Conservation (phyloP, 1,140 invertebrate species). For the Lamellibrachia luymesi region DNA sequence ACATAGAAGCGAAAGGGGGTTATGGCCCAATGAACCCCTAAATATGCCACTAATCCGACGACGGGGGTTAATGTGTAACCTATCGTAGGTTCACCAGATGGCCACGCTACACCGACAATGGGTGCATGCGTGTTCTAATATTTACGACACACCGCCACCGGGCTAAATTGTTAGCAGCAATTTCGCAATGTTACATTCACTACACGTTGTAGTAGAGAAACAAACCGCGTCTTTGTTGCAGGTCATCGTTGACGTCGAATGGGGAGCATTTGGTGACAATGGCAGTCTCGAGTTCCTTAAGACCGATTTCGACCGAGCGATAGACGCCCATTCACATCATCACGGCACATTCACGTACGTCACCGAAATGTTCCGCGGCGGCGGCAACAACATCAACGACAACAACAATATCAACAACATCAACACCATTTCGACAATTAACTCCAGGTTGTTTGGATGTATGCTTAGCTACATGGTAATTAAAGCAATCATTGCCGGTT, state of each 20-base stretch:
- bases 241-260: constrained; percentile 92
- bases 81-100: too few species aligned
- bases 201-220: too few species aligned
- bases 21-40: too few species aligned
- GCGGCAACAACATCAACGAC: neutral
- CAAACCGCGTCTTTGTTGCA: constrained; percentile 40
- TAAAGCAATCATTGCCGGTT: neutral
- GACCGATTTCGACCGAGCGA: constrained; percentile 81
- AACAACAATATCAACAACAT: neutral
- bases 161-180: too few species aligned
- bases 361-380: neutral
- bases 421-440: neutral
- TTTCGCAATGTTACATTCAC: too few species aligned
- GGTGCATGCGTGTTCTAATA: neutral
- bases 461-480: neutral
- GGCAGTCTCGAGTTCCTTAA: constrained; percentile 81
- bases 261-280: constrained; percentile 93
- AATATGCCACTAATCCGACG: too few species aligned
- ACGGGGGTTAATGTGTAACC: too few species aligned
- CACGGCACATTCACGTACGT: constrained; percentile 51
- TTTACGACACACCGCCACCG: neutral
- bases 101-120: too few species aligned
- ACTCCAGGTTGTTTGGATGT: neutral
- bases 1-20: too few species aligned
- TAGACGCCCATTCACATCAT: constrained; percentile 69